These are phyloP conservation scores for Vanessa tameamea DNA, from an alignment of 1,140 invertebrate species.

Conservation along the genomic window DNA sequence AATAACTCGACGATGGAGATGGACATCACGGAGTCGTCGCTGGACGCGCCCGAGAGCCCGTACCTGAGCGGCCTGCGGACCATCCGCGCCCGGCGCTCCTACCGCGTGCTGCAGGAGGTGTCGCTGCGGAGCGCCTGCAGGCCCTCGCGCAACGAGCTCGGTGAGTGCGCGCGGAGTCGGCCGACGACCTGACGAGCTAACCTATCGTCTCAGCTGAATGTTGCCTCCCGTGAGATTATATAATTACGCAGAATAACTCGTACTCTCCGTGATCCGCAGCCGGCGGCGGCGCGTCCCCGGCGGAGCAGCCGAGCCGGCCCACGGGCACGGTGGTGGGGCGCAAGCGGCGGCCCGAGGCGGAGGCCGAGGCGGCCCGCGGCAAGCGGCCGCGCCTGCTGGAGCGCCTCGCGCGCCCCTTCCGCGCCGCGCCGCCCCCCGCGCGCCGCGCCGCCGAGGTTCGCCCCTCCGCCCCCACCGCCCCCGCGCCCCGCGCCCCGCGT, in stretches of 20 bases:
- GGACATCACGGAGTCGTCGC: conserved; percentile 64
- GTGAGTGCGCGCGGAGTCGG: too few species aligned
- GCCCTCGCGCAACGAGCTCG: background rate
- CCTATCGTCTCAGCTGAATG: too few species aligned
- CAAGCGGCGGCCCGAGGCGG: conserved; percentile 65
- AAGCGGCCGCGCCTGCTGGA: conserved; percentile 24
- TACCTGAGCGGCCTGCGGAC: conserved; percentile 59
- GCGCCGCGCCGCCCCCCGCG: conserved; percentile 27
- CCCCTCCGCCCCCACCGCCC: conserved; percentile 20
- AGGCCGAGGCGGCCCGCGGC: conserved; percentile 13
- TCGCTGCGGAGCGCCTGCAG: conserved; percentile 31
- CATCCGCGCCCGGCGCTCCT: conserved; percentile 60
- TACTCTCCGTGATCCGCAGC: too few species aligned
- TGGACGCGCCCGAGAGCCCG: conserved; percentile 41
- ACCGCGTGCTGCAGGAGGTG: conserved; percentile 62
- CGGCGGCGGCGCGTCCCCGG: conserved; percentile 2
- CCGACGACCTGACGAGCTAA: too few species aligned
- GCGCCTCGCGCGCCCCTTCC: conserved; percentile 29
- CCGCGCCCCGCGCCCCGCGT: conserved; percentile 33
- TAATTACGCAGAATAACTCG: too few species aligned
- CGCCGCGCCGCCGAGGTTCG: conserved; percentile 46
- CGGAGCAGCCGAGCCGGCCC: conserved; percentile 48
- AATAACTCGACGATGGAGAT: conserved; percentile 76
- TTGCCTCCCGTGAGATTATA: too few species aligned
- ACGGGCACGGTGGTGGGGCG: conserved; percentile 70